Percentiles rank a stretch among this genome's conserved stretches.
These are phyloP conservation scores for Gallinago stenura DNA, from an alignment of 2,797 vertebrate species.

Conservation along the genomic window DNA sequence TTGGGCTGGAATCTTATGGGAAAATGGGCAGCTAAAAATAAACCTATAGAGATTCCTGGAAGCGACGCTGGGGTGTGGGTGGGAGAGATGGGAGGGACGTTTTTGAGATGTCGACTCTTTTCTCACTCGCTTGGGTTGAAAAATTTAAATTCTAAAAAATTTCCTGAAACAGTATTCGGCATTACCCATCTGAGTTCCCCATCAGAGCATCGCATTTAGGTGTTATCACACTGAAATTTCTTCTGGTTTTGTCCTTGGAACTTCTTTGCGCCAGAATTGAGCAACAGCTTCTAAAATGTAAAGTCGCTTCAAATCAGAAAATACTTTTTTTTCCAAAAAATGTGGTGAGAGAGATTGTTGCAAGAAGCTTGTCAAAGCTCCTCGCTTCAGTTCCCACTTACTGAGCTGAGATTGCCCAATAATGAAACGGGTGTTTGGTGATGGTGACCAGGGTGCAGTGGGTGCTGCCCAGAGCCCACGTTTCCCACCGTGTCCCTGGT, in stretches of 20 bases:
- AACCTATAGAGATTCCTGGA: background rate
- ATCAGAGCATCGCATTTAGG: background rate
- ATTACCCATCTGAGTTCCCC: background rate
- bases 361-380: background rate
- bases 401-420: accelerated
- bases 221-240: background rate
- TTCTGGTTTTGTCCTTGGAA: background rate
- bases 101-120: background rate
- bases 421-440: accelerated
- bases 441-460: accelerated
- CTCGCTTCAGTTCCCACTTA: accelerated
- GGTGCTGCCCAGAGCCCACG: accelerated
- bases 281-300: background rate
- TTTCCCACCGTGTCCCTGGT: accelerated
- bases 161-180: background rate
- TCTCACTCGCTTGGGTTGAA: background rate
- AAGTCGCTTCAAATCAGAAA: background rate
- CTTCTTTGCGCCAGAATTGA: background rate
- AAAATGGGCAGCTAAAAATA: background rate
- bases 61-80: background rate
- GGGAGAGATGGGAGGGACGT: background rate
- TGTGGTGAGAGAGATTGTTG: background rate
- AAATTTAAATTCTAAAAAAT: background rate
- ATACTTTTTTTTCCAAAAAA: background rate
- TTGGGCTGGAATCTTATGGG: background rate